Evolutionary conservation across 1,140 invertebrate species (phyloP), one percentile per base, ranked within the genome.

Genomic region (Drosophila miranda): DNA sequence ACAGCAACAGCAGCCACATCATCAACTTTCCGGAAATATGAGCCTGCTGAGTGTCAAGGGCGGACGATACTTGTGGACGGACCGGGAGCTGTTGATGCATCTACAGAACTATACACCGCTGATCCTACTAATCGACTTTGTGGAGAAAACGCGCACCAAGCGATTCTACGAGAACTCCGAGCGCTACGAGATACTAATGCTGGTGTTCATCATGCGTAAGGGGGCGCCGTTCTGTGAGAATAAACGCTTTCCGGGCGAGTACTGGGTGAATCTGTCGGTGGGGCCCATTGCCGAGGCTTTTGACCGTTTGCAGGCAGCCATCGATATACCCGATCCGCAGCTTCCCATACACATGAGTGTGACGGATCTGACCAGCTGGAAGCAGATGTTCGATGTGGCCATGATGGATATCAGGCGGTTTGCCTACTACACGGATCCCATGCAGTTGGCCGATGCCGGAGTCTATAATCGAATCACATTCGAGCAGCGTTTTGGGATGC

Each of bases 251-350:
- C 89, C 89, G 23, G 81, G 74, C 0, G 89, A 90, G 23, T 90
- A 90, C 46, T 90, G 89, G 89, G 89, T 89, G 1, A 90, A 90
- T 75, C 62, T 90, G 0, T 90, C 89, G 2, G 88, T 90, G 16
- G 89, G 89, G 0, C 88, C 89, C 7, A 86, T 90, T 46, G 89
- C 89, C 8, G 89, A 90, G 43, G 89, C 89, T 3, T 86, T 90
- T 9, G 89, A 90, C 61, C 75, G 89, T 0, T 46, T 90, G 28
- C 81, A 86, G 60, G 88, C 89, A 0, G 80, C 89, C 48, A 89
- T 90, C 8, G 89, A 90, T 53, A 90, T 90, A 72, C 89, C 89
- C 14, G 89, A 90, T 86, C 89, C 89, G 6, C 88, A 89, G 63
- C 43, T 90, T 42, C 78, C 83, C 28, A 90, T 90, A 16, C 89